Evolutionary conservation across 2,888 invertebrate genomes (phyloP), one percentile per base, ranked within the genome.

Genomic region (Agrotis ipsilon): DNA sequence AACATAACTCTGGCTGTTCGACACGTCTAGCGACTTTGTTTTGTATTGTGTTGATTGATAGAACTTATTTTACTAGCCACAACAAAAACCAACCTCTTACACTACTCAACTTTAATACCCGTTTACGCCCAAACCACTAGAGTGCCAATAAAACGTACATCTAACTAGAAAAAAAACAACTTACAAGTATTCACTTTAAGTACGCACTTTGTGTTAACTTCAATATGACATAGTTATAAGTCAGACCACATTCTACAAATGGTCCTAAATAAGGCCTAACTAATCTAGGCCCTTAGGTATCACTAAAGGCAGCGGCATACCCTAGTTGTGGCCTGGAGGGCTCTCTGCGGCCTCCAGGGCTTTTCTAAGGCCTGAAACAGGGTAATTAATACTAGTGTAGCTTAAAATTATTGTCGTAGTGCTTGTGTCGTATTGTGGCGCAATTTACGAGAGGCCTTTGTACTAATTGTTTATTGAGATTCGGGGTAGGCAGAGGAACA

Each of bases 241-340:
- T 72, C 54, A 19, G 43, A 51, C 59, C 58, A 65, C 54, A 55
- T 32, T 60, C 16, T 64, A 61, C 67, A 67, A 79, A 71, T 54
- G 45, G 64, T 16, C 27, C 54, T 76, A 76, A 75, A 58, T 72
- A 80, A 80, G 32, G 45, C 46, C 71, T 62, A 64, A 68, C 76
- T 79, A 76, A 79, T 79, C 78, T 72, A 75, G 81, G 61, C 19
- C 67, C 81, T 68, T 55, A 64, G 64, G 71, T 61, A 60, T 71
- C 64, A 64, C 54, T 74, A 39, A 54, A 64, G 64, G 32, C 64
- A 68, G 49, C 24, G 78, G n/a, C n/a, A 52, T 65, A 60, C 72
- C 71, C 72, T 68, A 76, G 54, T 59, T 76, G 72, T 32, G 72
- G 72, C 68, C 54, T 27, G 13, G 39, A 59, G 62, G 60, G 66